These are phyloP conservation scores for Heterotilapia buettikoferi DNA, from an alignment of 2,113 vertebrate genomes.

Conservation along the genomic window DNA sequence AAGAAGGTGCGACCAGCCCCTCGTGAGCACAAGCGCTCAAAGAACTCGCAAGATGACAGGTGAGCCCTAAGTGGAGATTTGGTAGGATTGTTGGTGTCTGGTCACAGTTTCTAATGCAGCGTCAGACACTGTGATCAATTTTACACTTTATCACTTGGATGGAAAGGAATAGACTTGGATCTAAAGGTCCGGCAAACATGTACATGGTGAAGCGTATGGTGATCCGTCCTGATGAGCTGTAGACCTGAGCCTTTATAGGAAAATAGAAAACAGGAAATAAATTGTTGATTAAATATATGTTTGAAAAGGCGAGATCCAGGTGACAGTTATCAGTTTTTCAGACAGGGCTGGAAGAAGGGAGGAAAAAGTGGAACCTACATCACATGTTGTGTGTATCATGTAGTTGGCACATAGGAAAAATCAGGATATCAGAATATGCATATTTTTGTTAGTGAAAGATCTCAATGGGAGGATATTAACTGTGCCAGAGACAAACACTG, in stretches of 20 bases:
- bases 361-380: background rate
- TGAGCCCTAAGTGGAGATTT: slow-evolving; percentile 18
- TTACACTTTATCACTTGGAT: background rate
- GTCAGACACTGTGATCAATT: background rate
- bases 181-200: background rate
- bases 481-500: background rate
- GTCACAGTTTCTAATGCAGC: background rate
- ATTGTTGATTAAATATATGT: background rate
- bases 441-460: background rate
- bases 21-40: slow-evolving; percentile 91
- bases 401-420: background rate
- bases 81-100: no score
- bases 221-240: background rate
- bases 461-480: background rate
- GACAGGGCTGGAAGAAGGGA: background rate
- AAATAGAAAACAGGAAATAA: background rate
- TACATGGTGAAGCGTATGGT: background rate
- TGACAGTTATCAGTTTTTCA: background rate
- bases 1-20: slow-evolving; percentile 92
- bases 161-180: background rate
- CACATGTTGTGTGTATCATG: background rate
- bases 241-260: background rate
- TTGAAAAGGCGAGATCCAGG: background rate
- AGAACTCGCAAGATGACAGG: slow-evolving; percentile 98
- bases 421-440: background rate